A percentile compares a stretch with the other conserved stretches of the same genome.
phyloP scores from a whole-genome alignment of 1,140 invertebrate species.

The Melanaphis sacchari region DNA sequence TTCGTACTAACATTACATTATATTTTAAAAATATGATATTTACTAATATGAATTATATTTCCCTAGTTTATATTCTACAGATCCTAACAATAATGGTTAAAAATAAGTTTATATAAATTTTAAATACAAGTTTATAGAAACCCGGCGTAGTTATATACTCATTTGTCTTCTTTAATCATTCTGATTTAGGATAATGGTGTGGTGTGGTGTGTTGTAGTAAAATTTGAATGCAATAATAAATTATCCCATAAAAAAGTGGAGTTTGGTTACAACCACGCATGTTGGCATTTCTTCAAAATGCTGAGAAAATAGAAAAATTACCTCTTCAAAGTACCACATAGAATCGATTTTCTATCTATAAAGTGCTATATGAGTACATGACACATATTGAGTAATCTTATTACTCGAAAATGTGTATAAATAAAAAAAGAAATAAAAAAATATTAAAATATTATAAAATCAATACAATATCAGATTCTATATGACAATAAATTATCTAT shows the following conservation, averaged over 20 bases:
- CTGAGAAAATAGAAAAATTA: background rate
- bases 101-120: background rate
- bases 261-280: background rate
- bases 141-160: background rate
- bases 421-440: background rate
- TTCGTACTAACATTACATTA: too few species aligned
- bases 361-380: background rate
- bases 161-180: constrained; percentile 6
- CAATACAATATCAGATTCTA: background rate
- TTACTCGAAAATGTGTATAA: background rate
- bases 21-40: too few species aligned
- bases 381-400: background rate
- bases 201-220: background rate
- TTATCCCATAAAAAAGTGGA: background rate
- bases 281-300: background rate
- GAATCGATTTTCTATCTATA: background rate
- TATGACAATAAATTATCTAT: background rate
- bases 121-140: background rate
- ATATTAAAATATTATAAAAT: background rate
- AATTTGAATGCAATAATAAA: background rate
- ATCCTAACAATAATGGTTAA: too few species aligned
- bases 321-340: background rate
- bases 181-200: background rate
- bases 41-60: too few species aligned
- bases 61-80: too few species aligned